These are phyloP conservation scores for Vireo altiloquus DNA, from an alignment of 2,113 vertebrate genomes.

Conservation along the genomic window DNA sequence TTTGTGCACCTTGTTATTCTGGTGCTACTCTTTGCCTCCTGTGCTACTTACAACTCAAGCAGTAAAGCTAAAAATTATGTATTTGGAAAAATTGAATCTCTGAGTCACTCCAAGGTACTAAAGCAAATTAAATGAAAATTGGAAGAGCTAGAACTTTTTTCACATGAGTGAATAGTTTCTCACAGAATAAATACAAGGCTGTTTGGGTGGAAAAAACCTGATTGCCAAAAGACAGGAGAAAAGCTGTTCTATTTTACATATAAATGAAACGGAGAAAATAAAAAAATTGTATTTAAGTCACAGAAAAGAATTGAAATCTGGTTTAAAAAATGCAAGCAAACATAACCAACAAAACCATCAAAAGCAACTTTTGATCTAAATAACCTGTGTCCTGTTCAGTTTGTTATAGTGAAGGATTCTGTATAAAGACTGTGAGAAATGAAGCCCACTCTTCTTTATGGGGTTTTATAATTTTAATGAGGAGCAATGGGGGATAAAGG, in stretches of 20 bases:
- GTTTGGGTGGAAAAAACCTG: slow-evolving; percentile 57
- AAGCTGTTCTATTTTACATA: slow-evolving; percentile 61
- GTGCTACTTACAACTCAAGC: slow-evolving; percentile 47
- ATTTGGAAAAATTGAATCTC: slow-evolving; percentile 59
- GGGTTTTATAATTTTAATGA: too few species aligned
- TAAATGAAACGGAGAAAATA: slow-evolving; percentile 46
- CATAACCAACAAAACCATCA: neutral
- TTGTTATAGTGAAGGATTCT: neutral
- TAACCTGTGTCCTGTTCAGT: neutral
- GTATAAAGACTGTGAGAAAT: neutral
- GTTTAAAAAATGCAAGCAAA: neutral
- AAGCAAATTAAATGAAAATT: slow-evolving; percentile 71
- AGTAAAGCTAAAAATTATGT: slow-evolving; percentile 53
- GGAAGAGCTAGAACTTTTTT: slow-evolving; percentile 60
- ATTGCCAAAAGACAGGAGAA: slow-evolving; percentile 58
- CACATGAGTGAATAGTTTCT: slow-evolving; percentile 65
- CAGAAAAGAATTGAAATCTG: neutral
- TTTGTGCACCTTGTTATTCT: slow-evolving; percentile 20
- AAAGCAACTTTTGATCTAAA: slow-evolving; percentile 6
- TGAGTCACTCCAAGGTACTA: slow-evolving; percentile 54
- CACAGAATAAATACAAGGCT: slow-evolving; percentile 62
- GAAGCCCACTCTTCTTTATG: too few species aligned
- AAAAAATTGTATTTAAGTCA: slow-evolving; percentile 2
- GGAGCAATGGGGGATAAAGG: too few species aligned
- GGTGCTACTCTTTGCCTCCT: neutral